phyloP scores from a whole-genome alignment of 2,113 vertebrate species.

The Platichthys flesus region DNA sequence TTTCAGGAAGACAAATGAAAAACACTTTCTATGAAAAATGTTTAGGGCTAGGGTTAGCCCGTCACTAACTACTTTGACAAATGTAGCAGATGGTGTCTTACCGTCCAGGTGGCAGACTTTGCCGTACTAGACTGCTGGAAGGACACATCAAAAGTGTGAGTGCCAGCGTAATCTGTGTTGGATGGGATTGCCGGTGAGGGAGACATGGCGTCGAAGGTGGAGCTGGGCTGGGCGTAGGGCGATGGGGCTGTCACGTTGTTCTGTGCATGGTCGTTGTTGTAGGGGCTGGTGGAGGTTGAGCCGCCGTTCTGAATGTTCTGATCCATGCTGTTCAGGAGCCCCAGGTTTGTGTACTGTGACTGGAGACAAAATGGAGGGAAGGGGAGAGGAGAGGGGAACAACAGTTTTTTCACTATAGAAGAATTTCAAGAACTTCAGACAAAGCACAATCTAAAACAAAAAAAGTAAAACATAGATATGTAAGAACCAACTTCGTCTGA shows the following conservation, averaged over 20 bases:
- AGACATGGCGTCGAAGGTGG: constrained; percentile 95
- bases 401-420: background rate
- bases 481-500: too few relatives aligned
- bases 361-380: constrained; percentile 57
- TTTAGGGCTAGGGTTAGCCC: too few relatives aligned
- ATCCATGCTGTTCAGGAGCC: constrained; percentile 98
- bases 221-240: constrained; percentile 97
- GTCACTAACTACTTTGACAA: background rate
- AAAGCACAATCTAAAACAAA: background rate
- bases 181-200: constrained; percentile 98
- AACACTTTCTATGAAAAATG: too few relatives aligned
- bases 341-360: constrained; percentile 99
- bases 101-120: constrained; percentile 99
- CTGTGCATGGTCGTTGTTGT: constrained; percentile 94
- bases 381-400: background rate
- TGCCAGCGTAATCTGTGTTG: constrained; percentile 97
- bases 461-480: too few relatives aligned
- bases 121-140: constrained; percentile 99
- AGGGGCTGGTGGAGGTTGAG: constrained; percentile 97
- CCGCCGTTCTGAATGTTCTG: constrained; percentile 97
- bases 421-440: background rate
- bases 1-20: too few relatives aligned
- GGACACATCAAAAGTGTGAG: constrained; percentile 98
- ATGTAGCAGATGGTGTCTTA: constrained; percentile 77
- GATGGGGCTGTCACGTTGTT: constrained; percentile 96